These are phyloP conservation scores for Carassius auratus DNA, from an alignment of 2,113 vertebrate genomes.

Conservation along the genomic window DNA sequence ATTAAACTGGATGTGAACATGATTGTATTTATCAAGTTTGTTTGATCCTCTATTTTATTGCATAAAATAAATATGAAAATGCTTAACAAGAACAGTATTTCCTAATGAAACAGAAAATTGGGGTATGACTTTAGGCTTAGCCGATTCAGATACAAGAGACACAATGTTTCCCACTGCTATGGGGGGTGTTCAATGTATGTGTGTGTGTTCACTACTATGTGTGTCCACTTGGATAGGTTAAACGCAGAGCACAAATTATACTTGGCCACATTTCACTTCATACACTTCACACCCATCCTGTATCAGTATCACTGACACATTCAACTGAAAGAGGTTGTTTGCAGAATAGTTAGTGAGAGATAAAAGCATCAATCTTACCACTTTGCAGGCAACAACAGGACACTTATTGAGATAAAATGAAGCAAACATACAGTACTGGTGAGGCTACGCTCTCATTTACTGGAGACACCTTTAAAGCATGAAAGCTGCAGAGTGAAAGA, in stretches of 20 bases:
- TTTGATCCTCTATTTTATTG: background rate
- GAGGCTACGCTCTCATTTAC: background rate
- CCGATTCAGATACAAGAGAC: too few relatives aligned
- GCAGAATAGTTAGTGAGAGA: background rate
- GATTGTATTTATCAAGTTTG: background rate
- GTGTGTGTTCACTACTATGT: too few relatives aligned
- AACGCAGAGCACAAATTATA: too few relatives aligned
- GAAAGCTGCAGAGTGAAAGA: conserved; percentile 7
- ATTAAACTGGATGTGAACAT: background rate
- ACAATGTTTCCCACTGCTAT: too few relatives aligned
- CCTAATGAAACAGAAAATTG: background rate
- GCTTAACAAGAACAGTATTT: background rate
- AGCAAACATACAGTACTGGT: conserved; percentile 5
- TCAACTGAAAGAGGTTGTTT: background rate
- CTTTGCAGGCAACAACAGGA: conserved; percentile 35
- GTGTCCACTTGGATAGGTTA: too few relatives aligned
- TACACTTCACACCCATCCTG: background rate
- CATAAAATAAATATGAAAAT: background rate
- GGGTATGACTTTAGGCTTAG: background rate
- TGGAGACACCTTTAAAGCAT: conserved; percentile 16
- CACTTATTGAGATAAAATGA: conserved; percentile 30
- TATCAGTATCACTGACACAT: conserved; percentile 3
- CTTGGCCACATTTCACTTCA: too few relatives aligned
- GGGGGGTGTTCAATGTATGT: too few relatives aligned
- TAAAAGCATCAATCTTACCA: conserved; percentile 23